Evolutionary conservation across 2,113 vertebrate genomes (phyloP), one percentile per base, ranked within the genome.

Genomic region (Podilymbus podiceps): DNA sequence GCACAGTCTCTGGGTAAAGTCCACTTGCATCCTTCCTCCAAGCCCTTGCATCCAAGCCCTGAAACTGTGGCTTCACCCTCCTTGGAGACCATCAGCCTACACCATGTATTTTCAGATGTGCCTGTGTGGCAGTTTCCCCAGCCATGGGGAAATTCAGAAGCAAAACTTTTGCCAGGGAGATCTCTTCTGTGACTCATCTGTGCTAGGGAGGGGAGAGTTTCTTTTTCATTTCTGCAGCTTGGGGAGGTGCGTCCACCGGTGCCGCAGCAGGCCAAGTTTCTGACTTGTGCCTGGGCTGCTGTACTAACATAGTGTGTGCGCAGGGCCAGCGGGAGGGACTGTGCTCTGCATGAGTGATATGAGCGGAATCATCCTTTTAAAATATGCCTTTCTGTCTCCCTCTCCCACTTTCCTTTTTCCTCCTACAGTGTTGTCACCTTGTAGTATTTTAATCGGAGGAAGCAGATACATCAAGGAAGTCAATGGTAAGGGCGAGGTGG

Each of bases 391-490:
- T 96, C 89, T 89, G 85, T 60, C 95, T 97, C 84, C 84, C 56
- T 91, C 89, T 80, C 84, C 90, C 11, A 22, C 87, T 90, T 96
- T 80, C 96, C 76, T 75, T 69, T 95, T 96, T 97, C 94, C 91
- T 94, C 88, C 64, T 96, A 59, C 88, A 73, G 96, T 40, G 56
- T 94, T 96, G 79, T 83, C 84, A 95, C 95, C 94, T 83, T 88
- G 91, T 97, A 97, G 96, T 97, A 97, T 98, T 98, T 98, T 97
- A 98, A 98, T 98, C 92, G 49, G 96, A 98, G 98, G 98, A 98
- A 98, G 97, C 98, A 98, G 98, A 98, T 96, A 97, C 73, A 96
- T 95, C 93, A 93, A 97, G 98, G 98, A 98, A 98, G 97, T 97
- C 62, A 97, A 91, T 88, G 77, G 89, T 79, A 88, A 69, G 89